Evolutionary conservation across 2,888 invertebrate genomes (phyloP), one percentile per base, ranked within the genome.

Genomic region (Tiphia femorata): DNA sequence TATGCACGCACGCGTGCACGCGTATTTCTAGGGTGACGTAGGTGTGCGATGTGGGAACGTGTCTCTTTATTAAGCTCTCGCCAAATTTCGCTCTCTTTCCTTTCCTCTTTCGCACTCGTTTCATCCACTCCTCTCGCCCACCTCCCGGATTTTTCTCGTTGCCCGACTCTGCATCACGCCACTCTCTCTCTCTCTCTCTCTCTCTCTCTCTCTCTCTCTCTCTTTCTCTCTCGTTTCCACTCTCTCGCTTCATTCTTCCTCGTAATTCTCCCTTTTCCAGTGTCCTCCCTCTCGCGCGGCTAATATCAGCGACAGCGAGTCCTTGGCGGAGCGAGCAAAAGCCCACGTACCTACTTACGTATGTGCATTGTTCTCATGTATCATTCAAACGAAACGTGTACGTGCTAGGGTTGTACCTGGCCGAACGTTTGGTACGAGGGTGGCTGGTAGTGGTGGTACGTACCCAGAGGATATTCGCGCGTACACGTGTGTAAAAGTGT

Each of bases 1-100:
- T n/a, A n/a, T n/a, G n/a, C n/a, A 20, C 27, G 19, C 5, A 43
- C 33, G 14, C 2, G 44, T 37, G 44, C 30, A 27, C 47, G 42
- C 46, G 33, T 41, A 50, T 49, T 37, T 43, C 44, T 48, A 33
- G 52, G 43, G 55, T 12, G 23, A 20, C 19, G 47, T 43, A n/a
- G n/a, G 23, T 49, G 58, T 56, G 51, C 49, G 52, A 54, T 55
- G 51, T 40, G 42, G 60, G 12, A 14, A 56, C 62, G 57, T 66
- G 67, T 64, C 54, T 71, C 67, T 71, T 72, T 62, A 70, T 70
- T 69, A 64, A 60, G 54, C 48, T 37, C 48, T 21, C 44, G 30
- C 37, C 48, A 40, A 62, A 52, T 59, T 64, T 38, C 43, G 58
- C 53, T 58, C 51, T 58, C 49, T 27, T 16, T 35, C 63, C 52